phyloP scores from a whole-genome alignment of 2,797 vertebrate genomes.

The Dermochelys coriacea region DNA sequence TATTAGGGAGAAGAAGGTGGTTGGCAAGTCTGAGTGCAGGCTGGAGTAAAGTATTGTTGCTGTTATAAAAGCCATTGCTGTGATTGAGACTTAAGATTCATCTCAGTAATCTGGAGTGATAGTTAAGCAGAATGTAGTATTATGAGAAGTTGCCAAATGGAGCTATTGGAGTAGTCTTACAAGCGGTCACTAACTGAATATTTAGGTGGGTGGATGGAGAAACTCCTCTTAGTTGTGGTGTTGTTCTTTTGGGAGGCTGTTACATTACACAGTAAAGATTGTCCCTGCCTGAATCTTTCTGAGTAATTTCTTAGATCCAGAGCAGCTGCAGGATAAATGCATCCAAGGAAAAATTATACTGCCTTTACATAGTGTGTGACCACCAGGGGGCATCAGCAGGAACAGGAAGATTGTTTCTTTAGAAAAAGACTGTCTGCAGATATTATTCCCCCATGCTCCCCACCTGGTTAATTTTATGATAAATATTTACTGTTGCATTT shows the following conservation, averaged over 20 bases:
- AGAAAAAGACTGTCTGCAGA: not conserved
- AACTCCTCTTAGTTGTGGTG: not conserved
- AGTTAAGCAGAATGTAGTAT: conserved; percentile 19
- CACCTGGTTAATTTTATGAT: conserved; percentile 27
- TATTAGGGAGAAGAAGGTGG: conserved; percentile 37
- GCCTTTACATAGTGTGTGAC: not conserved
- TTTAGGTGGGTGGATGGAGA: not conserved
- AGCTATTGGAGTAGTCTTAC: not conserved
- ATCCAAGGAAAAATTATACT: not conserved
- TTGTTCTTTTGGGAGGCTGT: not conserved
- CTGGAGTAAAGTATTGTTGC: conserved; percentile 35
- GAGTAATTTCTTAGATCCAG: not conserved
- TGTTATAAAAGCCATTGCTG: conserved; percentile 31
- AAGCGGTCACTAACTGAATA: not conserved
- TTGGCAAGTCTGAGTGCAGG: conserved; percentile 20
- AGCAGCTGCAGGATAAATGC: not conserved
- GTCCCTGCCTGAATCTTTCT: not conserved
- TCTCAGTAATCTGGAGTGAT: conserved; percentile 13
- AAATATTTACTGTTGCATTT: conserved; percentile 61
- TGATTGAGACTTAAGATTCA: not conserved
- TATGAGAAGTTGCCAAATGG: conserved; percentile 5
- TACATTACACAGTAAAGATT: not conserved
- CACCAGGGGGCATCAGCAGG: not conserved
- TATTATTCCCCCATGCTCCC: not conserved
- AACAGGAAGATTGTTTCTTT: not conserved